Percentiles rank a stretch among this genome's conserved stretches.
phyloP scores from a whole-genome alignment of 1,140 invertebrate genomes.

The Drosophila equinoxialis region DNA sequence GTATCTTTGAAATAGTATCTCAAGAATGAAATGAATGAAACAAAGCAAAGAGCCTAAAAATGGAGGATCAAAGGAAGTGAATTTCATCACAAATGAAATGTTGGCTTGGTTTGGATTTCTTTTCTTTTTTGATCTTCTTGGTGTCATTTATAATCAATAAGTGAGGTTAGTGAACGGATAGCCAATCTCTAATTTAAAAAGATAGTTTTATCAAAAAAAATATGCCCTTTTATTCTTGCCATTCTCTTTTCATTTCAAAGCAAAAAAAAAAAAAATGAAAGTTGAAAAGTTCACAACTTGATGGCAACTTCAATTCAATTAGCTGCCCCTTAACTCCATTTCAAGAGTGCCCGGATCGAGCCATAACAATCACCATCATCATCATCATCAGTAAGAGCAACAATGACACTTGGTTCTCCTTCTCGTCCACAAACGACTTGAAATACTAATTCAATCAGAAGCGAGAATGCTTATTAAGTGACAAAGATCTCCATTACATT shows the following conservation, averaged over 20 bases:
- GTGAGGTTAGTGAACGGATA: not conserved
- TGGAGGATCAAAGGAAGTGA: constrained; percentile 39
- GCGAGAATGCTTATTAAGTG: constrained; percentile 74
- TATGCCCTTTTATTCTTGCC: not conserved
- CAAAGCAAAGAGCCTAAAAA: constrained; percentile 11
- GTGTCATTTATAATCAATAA: too few species aligned
- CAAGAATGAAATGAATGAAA: constrained; percentile 36
- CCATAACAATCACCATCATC: constrained; percentile 20
- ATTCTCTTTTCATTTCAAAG: constrained; percentile 31
- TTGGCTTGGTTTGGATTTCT: too few species aligned
- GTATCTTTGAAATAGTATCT: constrained; percentile 40
- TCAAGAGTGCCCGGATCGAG: constrained; percentile 21
- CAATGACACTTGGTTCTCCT: constrained; percentile 48
- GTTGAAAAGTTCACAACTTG: constrained; percentile 75
- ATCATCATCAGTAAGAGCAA: constrained; percentile 21
- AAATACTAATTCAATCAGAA: constrained; percentile 76
- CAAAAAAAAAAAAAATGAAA: constrained; percentile 26
- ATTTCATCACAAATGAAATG: constrained; percentile 57
- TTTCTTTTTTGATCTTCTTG: too few species aligned
- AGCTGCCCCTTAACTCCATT: constrained; percentile 36
- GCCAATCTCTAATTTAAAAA: constrained; percentile 3
- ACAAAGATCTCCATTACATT: constrained; percentile 56
- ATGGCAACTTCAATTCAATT: constrained; percentile 73
- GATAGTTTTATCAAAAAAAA: not conserved
- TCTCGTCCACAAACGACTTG: constrained; percentile 35